phyloP scores from a whole-genome alignment of 2,888 invertebrate genomes.

The Drosophila testacea region DNA sequence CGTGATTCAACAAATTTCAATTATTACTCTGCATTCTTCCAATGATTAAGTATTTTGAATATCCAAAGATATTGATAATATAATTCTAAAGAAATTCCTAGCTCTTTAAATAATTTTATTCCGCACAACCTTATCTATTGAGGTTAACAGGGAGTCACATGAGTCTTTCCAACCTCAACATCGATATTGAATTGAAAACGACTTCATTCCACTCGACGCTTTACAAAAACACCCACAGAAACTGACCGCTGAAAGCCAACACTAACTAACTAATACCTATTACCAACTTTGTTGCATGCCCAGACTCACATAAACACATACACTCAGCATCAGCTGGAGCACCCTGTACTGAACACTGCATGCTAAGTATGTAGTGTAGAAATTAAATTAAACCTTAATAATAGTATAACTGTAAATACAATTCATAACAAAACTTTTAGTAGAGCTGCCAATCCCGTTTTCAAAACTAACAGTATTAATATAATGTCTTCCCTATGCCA shows the following conservation, averaged over 20 bases:
- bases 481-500: constrained; percentile 56
- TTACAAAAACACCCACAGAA: not conserved
- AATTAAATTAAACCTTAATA: constrained; percentile 20
- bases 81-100: not conserved
- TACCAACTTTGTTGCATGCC: constrained; percentile 48
- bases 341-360: constrained; percentile 51
- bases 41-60: too few relatives aligned
- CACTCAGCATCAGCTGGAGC: constrained; percentile 38
- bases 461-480: constrained; percentile 54
- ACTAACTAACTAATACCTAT: constrained; percentile 17
- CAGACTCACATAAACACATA: constrained; percentile 10
- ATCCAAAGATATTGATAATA: too few relatives aligned
- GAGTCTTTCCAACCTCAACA: not conserved
- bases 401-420: constrained; percentile 38
- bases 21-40: too few relatives aligned
- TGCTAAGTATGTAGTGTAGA: constrained; percentile 36
- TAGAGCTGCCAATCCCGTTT: constrained; percentile 30
- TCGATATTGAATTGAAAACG: constrained; percentile 8
- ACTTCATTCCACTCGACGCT: not conserved
- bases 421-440: constrained; percentile 18
- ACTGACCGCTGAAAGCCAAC: constrained; percentile 16
- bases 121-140: not conserved
- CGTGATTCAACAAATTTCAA: not conserved
- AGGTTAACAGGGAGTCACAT: not conserved
- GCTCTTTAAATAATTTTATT: not conserved